Conservation (phyloP, 2,888 invertebrate genomes). For the Fissipunctia ypsillon region DNA sequence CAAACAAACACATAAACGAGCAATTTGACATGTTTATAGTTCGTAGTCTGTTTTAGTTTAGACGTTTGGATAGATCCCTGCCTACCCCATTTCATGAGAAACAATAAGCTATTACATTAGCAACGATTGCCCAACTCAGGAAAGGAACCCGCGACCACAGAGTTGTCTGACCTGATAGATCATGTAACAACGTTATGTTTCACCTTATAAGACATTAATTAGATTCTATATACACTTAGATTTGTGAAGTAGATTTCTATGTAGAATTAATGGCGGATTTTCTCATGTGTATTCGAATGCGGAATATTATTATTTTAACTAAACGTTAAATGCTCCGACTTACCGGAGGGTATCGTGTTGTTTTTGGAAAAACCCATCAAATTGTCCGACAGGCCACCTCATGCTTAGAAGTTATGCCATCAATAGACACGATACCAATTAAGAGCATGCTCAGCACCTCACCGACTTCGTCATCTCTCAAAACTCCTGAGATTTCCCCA, state of each 20-base stretch:
- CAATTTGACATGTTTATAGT: neutral
- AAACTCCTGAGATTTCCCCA: neutral
- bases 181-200: slow-evolving; percentile 30
- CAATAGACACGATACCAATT: too few species aligned
- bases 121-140: slow-evolving; percentile 38
- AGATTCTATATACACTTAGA: neutral
- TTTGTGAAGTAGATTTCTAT: neutral
- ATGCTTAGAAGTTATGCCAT: neutral
- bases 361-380: too few species aligned
- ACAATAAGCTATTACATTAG: slow-evolving; percentile 14
- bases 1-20: too few species aligned
- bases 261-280: neutral
- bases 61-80: too few species aligned
- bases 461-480: neutral
- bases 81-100: slow-evolving; percentile 16
- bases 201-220: slow-evolving; percentile 9
- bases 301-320: neutral
- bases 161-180: slow-evolving; percentile 25
- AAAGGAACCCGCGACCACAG: slow-evolving; percentile 46
- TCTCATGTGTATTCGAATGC: neutral
- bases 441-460: too few species aligned
- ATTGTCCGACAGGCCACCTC: neutral
- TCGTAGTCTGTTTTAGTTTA: too few species aligned
- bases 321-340: too few species aligned
- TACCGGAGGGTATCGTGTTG: too few species aligned